Evolutionary conservation across 2,113 vertebrate genomes (phyloP).

Genomic region (Dromas ardeola): DNA sequence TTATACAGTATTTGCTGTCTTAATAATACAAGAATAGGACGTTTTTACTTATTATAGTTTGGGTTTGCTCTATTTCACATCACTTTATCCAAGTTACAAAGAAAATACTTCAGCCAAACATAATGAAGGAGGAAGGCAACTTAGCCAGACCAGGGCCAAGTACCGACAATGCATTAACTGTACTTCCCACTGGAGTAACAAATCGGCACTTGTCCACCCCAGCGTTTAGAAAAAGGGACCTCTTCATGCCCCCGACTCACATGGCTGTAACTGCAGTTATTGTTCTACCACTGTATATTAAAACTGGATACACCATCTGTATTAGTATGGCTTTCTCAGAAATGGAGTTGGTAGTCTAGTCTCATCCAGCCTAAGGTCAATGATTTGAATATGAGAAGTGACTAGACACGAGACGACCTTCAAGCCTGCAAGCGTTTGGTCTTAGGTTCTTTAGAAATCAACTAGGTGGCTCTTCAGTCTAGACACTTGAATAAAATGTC

Average conservation of each 20-base stretch:
- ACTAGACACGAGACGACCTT: background rate
- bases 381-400: background rate
- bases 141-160: background rate
- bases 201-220: background rate
- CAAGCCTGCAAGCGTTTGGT: background rate
- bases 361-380: background rate
- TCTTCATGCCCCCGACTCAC: background rate
- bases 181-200: background rate
- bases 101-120: conserved; percentile 12
- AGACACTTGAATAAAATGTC: background rate
- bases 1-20: conserved; percentile 10
- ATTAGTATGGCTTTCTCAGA: background rate
- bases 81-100: background rate
- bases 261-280: background rate
- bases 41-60: background rate
- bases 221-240: background rate
- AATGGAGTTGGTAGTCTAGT: background rate
- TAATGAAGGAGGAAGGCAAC: background rate
- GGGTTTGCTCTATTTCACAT: background rate
- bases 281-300: background rate
- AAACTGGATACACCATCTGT: background rate
- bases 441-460: background rate
- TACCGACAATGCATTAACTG: background rate
- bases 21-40: conserved; percentile 21
- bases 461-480: background rate